Evolutionary conservation across 2,113 vertebrate genomes (phyloP).

Genomic region (Panthera uncia): DNA sequence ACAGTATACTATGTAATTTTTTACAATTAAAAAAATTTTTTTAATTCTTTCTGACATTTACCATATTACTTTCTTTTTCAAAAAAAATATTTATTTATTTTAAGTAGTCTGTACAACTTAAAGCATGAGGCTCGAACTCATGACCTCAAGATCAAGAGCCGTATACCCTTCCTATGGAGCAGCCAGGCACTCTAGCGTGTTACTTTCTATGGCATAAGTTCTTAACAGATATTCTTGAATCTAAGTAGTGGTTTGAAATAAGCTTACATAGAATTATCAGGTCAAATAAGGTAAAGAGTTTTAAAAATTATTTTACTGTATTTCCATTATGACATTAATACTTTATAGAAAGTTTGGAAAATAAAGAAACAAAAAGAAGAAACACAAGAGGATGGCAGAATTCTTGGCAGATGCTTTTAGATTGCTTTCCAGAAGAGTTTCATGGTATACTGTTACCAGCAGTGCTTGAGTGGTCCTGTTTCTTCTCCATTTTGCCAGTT

Average conservation of each 20-base stretch:
- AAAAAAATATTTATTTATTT: not conserved
- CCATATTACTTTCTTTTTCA: not conserved
- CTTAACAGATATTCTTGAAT: not conserved
- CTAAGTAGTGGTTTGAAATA: not conserved
- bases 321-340: not conserved
- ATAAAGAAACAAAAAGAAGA: not conserved
- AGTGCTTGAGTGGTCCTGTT: not conserved
- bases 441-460: not conserved
- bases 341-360: not conserved
- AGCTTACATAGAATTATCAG: not conserved
- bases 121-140: not conserved
- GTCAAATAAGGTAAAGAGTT: not conserved
- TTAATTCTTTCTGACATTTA: not conserved
- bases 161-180: not conserved
- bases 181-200: not conserved
- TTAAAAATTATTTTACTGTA: not conserved
- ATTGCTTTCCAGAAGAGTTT: not conserved
- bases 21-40: too few relatives aligned
- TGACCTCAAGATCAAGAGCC: not conserved
- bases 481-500: not conserved
- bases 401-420: not conserved
- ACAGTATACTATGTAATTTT: too few relatives aligned
- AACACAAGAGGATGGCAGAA: not conserved
- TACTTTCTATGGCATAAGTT: not conserved
- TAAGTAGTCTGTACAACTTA: not conserved